A percentile compares a stretch with the other conserved stretches of the same genome.
These are phyloP conservation scores for Epinephelus coioides DNA, from an alignment of 2,797 vertebrate species.

Conservation along the genomic window DNA sequence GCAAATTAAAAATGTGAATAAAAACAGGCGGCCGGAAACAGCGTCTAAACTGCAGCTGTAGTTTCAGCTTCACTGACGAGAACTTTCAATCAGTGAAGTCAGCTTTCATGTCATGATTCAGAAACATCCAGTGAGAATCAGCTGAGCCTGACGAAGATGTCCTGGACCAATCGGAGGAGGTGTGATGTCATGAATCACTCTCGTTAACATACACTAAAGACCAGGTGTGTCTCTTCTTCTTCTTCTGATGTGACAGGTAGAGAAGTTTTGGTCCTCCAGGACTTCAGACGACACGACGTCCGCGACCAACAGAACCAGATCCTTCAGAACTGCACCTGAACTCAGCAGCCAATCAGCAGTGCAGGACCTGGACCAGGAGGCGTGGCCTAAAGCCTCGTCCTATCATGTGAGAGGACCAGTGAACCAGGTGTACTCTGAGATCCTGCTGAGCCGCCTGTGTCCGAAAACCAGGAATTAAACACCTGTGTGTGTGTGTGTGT, in stretches of 20 bases:
- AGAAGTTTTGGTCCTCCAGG: conserved; percentile 84
- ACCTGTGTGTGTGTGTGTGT: conserved; percentile 10
- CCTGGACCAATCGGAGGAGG: conserved; percentile 4
- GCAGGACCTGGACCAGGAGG: conserved; percentile 58
- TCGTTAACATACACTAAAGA: neutral
- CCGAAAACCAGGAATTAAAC: conserved; percentile 57
- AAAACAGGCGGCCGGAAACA: no score
- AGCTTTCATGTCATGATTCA: neutral
- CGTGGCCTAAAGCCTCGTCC: conserved; percentile 74
- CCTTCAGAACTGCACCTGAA: neutral
- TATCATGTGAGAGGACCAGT: conserved; percentile 94
- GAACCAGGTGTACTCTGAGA: conserved; percentile 96
- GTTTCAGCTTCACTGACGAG: no score
- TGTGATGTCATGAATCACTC: neutral
- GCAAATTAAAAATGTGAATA: no score
- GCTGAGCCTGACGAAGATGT: no score
- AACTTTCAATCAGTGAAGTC: neutral
- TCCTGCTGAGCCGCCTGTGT: conserved; percentile 96
- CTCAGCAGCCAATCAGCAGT: conserved; percentile 25
- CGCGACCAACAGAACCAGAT: conserved; percentile 49
- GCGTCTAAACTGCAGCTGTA: no score
- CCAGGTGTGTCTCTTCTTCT: neutral
- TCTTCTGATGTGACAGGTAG: conserved; percentile 85
- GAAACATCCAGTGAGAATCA: neutral
- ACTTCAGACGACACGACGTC: conserved; percentile 18